Conservation (phyloP, 2,797 vertebrate species). For the Xerus rutilus region DNA sequence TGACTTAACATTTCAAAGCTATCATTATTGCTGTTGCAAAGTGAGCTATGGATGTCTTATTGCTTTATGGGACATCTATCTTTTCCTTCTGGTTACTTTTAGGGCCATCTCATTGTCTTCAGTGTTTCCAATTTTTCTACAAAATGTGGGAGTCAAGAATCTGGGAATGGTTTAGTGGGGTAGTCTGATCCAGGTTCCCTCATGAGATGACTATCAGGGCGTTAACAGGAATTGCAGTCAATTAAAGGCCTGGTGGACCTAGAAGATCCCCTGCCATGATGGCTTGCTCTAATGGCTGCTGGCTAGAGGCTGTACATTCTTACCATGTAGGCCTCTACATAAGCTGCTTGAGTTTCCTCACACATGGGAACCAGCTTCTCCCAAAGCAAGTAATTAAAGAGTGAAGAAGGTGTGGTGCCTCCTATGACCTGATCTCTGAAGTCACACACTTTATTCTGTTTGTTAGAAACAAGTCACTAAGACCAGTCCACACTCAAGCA, state of each 20-base stretch:
- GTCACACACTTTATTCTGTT: background rate
- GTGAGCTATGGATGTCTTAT: background rate
- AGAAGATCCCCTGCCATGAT: background rate
- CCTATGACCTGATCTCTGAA: background rate
- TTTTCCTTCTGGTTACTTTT: background rate
- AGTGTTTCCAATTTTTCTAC: slow-evolving; percentile 28
- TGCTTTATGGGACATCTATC: background rate
- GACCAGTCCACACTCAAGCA: background rate
- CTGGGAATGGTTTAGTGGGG: background rate
- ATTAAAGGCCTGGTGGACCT: background rate
- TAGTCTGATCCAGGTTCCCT: background rate
- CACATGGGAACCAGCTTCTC: background rate
- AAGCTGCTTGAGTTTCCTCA: background rate
- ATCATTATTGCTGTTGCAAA: background rate
- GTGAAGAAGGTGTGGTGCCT: background rate
- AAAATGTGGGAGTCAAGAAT: background rate
- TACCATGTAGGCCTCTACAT: background rate
- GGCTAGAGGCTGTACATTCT: background rate
- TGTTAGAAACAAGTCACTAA: background rate
- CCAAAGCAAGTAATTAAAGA: background rate
- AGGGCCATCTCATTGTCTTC: slow-evolving; percentile 12
- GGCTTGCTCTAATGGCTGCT: background rate
- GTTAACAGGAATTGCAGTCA: background rate
- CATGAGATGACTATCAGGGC: background rate
- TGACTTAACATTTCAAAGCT: background rate